Base-by-base conservation (phyloP, 2,888 invertebrate species). In the Andrena chrysosceles region DNA sequence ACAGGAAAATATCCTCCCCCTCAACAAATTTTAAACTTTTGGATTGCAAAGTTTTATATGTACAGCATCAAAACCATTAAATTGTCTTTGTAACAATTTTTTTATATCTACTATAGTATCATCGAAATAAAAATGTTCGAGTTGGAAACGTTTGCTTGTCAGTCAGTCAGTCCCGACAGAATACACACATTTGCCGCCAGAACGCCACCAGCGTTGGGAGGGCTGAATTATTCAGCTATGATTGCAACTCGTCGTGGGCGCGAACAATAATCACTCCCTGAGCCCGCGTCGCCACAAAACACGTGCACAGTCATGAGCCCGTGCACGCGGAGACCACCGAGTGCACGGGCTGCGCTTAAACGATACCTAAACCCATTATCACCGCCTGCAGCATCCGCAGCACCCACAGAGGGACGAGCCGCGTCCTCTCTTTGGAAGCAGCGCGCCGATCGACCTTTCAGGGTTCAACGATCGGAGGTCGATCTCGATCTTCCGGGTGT, bases 401-500 rank as follows among this genome's bases (percentile, higher is more conserved):
- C 16, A 64, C 63, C 23, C 13, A 64, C 35, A 26, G 13, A 4
- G 16, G 16, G 49, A 59, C n/a, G 16, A 42, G 33, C 56, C 10
- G 59, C 42, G 69, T 70, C 68, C 48, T 72, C 48, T 56, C 49
- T 54, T 60, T 59, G 71, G 54, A 71, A 49, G 48, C 35, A 52
- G 64, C 56, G 16, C 16, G 29, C 48, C 69, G 76, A 67, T 75
- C 85, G 86, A 87, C 76, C 83, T 80, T 78, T 84, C 76, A 69
- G 62, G 77, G 86, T 88, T 88, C 86, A 88, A 87, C 83, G 85
- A 85, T 88, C 88, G 81, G 48, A 67, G 82, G 85, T 88, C 87
- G 82, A 83, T 84, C 74, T 73, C 49, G 80, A 85, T 88, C 88
- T 88, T 87, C 87, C 86, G 87, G 86, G 87, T 86, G 86, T 85